These are phyloP conservation scores for Empis stercorea DNA, from an alignment of 2,888 invertebrate genomes.

Conservation along the genomic window DNA sequence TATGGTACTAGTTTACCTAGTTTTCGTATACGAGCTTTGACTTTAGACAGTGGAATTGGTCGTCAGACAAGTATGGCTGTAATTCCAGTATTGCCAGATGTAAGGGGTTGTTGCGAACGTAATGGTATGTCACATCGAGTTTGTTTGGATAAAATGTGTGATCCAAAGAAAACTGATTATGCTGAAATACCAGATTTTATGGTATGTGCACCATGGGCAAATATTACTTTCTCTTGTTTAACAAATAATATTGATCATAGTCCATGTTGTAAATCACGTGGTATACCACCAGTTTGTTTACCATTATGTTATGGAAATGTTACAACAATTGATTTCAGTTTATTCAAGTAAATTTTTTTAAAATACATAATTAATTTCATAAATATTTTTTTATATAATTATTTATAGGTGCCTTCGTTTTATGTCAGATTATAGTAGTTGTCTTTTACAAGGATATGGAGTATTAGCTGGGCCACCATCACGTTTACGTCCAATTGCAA, in stretches of 20 bases:
- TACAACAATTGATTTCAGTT: conserved; percentile 62
- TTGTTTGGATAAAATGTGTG: conserved; percentile 67
- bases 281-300: conserved; percentile 61
- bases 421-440: conserved; percentile 70
- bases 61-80: conserved; percentile 44
- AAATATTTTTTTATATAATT: no score
- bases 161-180: conserved; percentile 47
- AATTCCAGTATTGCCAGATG: conserved; percentile 60
- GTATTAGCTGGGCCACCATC: conserved; percentile 65
- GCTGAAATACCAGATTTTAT: conserved; percentile 57
- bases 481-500: conserved; percentile 54
- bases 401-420: conserved; percentile 55
- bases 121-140: conserved; percentile 61
- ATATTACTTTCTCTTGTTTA: conserved; percentile 64
- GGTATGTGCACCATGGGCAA: conserved; percentile 82
- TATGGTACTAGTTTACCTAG: conserved; percentile 68
- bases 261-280: conserved; percentile 62
- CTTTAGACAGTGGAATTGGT: conserved; percentile 42
- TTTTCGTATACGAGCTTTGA: conserved; percentile 56
- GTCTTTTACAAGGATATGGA: conserved; percentile 72
- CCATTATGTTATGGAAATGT: conserved; percentile 69
- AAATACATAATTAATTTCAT: not conserved
- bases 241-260: conserved; percentile 72
- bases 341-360: conserved; percentile 53
- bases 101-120: conserved; percentile 55